These are phyloP conservation scores for Eretmochelys imbricata DNA, from an alignment of 2,113 vertebrate genomes.

Conservation along the genomic window DNA sequence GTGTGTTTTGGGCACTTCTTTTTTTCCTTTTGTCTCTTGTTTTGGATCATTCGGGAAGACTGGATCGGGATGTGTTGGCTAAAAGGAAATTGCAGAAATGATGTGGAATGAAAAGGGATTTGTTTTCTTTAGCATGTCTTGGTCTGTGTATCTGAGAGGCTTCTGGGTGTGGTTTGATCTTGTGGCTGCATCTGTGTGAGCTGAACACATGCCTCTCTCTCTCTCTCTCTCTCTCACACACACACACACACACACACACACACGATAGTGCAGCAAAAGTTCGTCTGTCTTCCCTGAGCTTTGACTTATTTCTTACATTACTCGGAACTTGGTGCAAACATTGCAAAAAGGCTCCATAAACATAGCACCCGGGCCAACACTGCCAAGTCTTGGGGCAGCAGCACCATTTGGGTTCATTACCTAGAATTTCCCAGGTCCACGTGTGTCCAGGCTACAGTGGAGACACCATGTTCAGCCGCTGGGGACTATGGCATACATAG, in stretches of 20 bases:
- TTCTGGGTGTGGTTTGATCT: neutral
- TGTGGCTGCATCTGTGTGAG: neutral
- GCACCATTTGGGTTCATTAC: neutral
- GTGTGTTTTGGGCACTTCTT: neutral
- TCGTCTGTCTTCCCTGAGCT: neutral
- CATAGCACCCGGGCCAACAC: neutral
- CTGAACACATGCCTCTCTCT: neutral
- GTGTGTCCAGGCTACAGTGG: neutral
- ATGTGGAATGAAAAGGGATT: neutral
- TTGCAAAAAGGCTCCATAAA: neutral
- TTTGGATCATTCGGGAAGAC: neutral
- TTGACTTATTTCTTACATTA: neutral
- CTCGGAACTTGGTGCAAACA: rapidly evolving
- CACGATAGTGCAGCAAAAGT: neutral
- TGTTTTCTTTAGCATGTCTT: neutral
- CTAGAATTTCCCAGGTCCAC: neutral
- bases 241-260: neutral
- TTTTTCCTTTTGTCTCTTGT: neutral
- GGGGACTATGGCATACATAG: rapidly evolving
- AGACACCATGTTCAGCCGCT: neutral
- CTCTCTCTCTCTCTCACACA: no score
- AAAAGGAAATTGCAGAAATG: rapidly evolving
- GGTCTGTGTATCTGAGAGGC: neutral
- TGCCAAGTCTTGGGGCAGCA: neutral
- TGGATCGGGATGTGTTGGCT: neutral